phyloP scores from a whole-genome alignment of 2,113 vertebrate species.

The Hippocampus comes region DNA sequence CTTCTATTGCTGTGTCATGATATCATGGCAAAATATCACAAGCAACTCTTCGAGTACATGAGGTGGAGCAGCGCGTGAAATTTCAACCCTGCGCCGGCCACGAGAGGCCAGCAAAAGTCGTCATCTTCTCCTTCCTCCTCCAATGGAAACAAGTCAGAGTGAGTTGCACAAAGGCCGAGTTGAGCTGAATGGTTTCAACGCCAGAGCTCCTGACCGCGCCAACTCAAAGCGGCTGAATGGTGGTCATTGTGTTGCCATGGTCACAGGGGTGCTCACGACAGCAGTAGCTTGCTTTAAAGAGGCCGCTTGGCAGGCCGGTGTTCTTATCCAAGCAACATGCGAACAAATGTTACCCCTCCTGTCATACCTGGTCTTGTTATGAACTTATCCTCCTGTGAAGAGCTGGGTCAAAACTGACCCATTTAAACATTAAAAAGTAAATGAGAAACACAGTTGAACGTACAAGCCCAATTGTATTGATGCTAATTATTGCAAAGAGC shows the following conservation, averaged over 20 bases:
- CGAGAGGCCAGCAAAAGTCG: conserved; percentile 28
- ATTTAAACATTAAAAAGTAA: neutral
- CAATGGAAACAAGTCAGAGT: conserved; percentile 57
- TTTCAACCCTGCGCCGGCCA: neutral
- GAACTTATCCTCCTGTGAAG: neutral
- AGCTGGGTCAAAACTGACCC: neutral
- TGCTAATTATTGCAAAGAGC: too few species aligned
- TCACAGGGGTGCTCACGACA: conserved; percentile 61
- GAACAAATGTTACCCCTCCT: conserved; percentile 61
- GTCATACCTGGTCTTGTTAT: conserved; percentile 35
- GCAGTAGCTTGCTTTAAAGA: conserved; percentile 67
- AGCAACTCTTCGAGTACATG: neutral
- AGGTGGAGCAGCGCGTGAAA: neutral
- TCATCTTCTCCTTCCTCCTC: conserved; percentile 37
- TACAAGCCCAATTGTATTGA: too few species aligned
- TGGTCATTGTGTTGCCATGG: conserved; percentile 69
- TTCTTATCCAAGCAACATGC: conserved; percentile 62
- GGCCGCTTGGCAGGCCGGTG: conserved; percentile 60
- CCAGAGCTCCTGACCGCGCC: conserved; percentile 62
- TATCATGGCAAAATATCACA: neutral
- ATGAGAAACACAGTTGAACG: neutral
- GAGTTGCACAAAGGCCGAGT: conserved; percentile 55
- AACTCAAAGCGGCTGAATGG: conserved; percentile 66
- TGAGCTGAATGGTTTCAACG: conserved; percentile 68
- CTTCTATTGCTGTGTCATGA: neutral